Percentiles rank a stretch among this genome's conserved stretches.
phyloP scores from a whole-genome alignment of 1,140 invertebrate genomes.

The Drosophila ananassae region DNA sequence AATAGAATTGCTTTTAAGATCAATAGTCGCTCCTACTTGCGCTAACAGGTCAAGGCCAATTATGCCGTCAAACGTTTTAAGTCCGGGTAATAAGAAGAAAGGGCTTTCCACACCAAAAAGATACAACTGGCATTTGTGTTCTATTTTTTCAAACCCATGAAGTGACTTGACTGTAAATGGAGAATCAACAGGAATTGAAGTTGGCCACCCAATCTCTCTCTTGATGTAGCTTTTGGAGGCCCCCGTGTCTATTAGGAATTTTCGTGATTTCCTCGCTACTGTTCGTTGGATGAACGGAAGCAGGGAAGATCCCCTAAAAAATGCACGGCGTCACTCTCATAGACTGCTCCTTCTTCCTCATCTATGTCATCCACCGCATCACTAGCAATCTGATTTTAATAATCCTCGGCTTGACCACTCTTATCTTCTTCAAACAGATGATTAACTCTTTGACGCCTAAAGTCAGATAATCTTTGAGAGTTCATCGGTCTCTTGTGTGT shows the following conservation, averaged over 20 bases:
- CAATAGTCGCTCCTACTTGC: too few relatives aligned
- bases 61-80: too few relatives aligned
- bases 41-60: too few relatives aligned
- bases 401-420: background rate
- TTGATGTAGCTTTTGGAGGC: background rate
- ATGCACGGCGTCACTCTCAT: too few relatives aligned
- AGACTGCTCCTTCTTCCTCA: too few relatives aligned
- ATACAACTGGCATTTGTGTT: too few relatives aligned
- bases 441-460: constrained; percentile 2
- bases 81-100: background rate
- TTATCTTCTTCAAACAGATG: background rate
- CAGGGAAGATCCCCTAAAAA: too few relatives aligned
- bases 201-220: background rate
- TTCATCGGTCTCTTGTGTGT: background rate
- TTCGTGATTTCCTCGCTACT: background rate
- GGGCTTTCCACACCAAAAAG: too few relatives aligned
- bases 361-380: too few relatives aligned
- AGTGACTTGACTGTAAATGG: background rate
- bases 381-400: too few relatives aligned
- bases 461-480: background rate
- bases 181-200: background rate
- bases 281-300: background rate
- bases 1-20: too few relatives aligned
- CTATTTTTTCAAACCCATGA: background rate
- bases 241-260: background rate